Base-by-base conservation (phyloP, 2,113 vertebrate genomes). In the Carassius gibelio region DNA sequence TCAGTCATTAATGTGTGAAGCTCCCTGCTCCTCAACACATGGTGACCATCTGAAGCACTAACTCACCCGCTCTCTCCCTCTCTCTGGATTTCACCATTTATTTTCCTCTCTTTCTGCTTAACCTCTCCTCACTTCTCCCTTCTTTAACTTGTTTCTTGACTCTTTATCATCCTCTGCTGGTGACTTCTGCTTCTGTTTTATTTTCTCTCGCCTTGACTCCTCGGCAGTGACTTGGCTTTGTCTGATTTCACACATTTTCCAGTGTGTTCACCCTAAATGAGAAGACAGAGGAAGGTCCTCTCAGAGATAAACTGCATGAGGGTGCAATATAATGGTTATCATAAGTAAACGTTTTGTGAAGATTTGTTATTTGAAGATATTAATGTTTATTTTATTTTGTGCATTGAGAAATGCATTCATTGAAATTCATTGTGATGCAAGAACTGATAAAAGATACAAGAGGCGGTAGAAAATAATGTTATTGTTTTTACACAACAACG, bases 1-100 rank as follows among this genome's bases (percentile, higher is more conserved):
- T 94, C 91, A 91, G 92, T 93, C 92, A 94, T 94, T 94, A 93
- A 89, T 89, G 89, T 91, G 86, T 88, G 89, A 89, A 93, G 93
- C 77, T 34, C 71, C 85, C 69, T 1, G 89, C 91, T 92, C 87
- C 88, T 82, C 88, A 6, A 93, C 94, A 95, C 93, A 95, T 95
- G 94, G 94, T 94, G 91, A 91, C 93, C 92, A 94, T 95, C 93
- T 94, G 91, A 94, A 90, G 75, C 80, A 85, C 89, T 61, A 75
- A 38, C 45, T 82, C 85, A 77, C 64, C 38, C 81, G 85, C 81
- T 66, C 72, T 85, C 23, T 14, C 87, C 88, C 84, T n/a, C 78
- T 75, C 81, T 77, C 23, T 14, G 26, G 71, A n/a, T n/a, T 71
- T 48, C 13, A 34, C 19, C 23, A 45, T 52, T 52, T n/a, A 36